Conservation (phyloP, 2,888 invertebrate genomes). For the Drosophila limbata region DNA sequence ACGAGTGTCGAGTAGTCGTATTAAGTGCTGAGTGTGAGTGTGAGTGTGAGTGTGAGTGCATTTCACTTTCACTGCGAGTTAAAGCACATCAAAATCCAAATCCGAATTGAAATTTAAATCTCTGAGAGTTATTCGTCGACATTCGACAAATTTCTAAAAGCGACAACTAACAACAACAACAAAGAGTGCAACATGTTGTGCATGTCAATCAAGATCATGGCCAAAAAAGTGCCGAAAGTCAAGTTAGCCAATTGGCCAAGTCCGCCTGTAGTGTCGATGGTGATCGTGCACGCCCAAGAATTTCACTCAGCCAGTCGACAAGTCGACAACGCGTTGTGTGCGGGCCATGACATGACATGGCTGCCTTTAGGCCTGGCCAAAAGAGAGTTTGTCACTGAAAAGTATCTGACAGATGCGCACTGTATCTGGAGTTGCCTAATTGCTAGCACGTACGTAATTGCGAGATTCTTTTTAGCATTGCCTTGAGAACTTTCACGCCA, state of each 20-base stretch:
- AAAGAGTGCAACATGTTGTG: slow-evolving; percentile 49
- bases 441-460: slow-evolving; percentile 22
- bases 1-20: background rate
- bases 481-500: slow-evolving; percentile 65
- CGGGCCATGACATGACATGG: slow-evolving; percentile 25
- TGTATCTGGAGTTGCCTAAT: slow-evolving; percentile 33
- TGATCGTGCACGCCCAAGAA: slow-evolving; percentile 38
- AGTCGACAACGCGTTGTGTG: slow-evolving; percentile 20
- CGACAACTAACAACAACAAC: slow-evolving; percentile 6
- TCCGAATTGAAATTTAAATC: slow-evolving; percentile 24
- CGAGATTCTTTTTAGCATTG: slow-evolving; percentile 11
- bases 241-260: slow-evolving; percentile 42
- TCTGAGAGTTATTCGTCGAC: slow-evolving; percentile 20
- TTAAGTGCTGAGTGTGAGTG: slow-evolving; percentile 14
- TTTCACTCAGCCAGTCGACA: slow-evolving; percentile 28
- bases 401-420: slow-evolving; percentile 9
- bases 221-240: slow-evolving; percentile 23
- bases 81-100: slow-evolving; percentile 26
- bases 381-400: background rate
- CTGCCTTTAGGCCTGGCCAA: slow-evolving; percentile 2
- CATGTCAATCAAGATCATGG: slow-evolving; percentile 61
- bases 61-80: slow-evolving; percentile 52
- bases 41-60: slow-evolving; percentile 21
- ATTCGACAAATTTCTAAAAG: slow-evolving; percentile 38
- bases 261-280: slow-evolving; percentile 12